phyloP scores from a whole-genome alignment of 2,888 invertebrate genomes.

The Sarcophaga rosellei region DNA sequence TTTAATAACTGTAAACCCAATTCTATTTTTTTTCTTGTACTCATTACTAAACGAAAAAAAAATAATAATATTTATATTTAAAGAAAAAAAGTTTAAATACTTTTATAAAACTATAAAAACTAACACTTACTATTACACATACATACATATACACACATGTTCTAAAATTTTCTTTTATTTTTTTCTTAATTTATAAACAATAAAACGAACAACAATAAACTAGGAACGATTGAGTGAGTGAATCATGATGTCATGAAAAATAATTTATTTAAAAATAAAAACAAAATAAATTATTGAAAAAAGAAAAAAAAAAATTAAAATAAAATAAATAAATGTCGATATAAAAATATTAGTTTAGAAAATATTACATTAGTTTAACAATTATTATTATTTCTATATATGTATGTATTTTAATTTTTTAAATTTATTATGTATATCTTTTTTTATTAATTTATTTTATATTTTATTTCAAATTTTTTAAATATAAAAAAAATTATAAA shows the following conservation, averaged over 20 bases:
- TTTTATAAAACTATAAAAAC: too few relatives aligned
- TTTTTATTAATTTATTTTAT: background rate
- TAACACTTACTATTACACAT: too few relatives aligned
- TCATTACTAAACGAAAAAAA: background rate
- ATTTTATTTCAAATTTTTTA: background rate
- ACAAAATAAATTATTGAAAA: conserved; percentile 2
- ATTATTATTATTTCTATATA: conserved; percentile 7
- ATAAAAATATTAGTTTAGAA: conserved; percentile 23
- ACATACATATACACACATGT: too few relatives aligned
- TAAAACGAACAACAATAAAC: too few relatives aligned
- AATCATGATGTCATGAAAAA: background rate
- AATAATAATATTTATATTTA: conserved; percentile 9
- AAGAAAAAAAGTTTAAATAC: background rate
- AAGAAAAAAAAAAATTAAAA: conserved; percentile 11
- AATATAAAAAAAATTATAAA: background rate
- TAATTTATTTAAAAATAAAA: background rate
- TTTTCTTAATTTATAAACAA: too few relatives aligned
- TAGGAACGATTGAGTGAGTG: background rate
- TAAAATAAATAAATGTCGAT: conserved; percentile 24
- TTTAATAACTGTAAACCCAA: conserved; percentile 54
- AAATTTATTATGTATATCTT: conserved; percentile 1
- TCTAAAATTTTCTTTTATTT: too few relatives aligned
- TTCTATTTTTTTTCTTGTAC: background rate
- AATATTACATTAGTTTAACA: conserved; percentile 37
- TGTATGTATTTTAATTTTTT: background rate